Percentiles rank a stretch among this genome's conserved stretches.
Evolutionary conservation across 2,888 invertebrate genomes (phyloP).

Genomic region (Megastigmus dorsalis): DNA sequence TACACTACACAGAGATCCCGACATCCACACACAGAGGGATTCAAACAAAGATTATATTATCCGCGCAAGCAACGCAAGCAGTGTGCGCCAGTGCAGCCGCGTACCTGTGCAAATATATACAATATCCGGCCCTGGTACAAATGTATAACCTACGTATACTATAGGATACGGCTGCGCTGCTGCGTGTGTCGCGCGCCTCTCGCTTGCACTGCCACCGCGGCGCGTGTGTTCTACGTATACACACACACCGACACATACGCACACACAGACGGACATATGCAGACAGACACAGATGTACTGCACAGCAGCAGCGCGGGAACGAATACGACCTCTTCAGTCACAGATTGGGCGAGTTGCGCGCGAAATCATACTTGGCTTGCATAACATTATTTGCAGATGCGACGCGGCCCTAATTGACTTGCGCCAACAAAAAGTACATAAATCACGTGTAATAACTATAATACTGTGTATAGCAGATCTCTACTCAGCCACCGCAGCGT

Average conservation of each 20-base stretch:
- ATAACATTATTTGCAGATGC: constrained; percentile 55
- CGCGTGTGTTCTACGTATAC: background rate
- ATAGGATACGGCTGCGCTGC: background rate
- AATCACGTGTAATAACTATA: constrained; percentile 47
- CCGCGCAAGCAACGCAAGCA: constrained; percentile 21
- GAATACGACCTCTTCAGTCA: too few species aligned
- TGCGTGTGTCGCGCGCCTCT: too few species aligned
- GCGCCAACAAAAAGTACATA: constrained; percentile 51
- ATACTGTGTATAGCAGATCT: too few species aligned
- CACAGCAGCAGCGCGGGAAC: too few species aligned
- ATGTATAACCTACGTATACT: constrained; percentile 28
- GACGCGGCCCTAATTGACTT: constrained; percentile 53
- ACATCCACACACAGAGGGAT: too few species aligned
- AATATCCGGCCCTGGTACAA: constrained; percentile 30
- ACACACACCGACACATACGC: background rate
- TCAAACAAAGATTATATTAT: constrained; percentile 55
- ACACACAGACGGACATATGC: background rate
- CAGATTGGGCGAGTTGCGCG: constrained; percentile 35
- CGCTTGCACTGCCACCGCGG: too few species aligned
- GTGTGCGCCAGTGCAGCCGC: background rate
- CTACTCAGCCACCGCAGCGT: too few species aligned
- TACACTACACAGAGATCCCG: background rate
- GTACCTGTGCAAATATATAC: constrained; percentile 54
- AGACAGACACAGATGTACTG: constrained; percentile 41
- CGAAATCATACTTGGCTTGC: constrained; percentile 50